Base-by-base conservation (phyloP, 2,797 vertebrate genomes). In the Myripristis murdjan region DNA sequence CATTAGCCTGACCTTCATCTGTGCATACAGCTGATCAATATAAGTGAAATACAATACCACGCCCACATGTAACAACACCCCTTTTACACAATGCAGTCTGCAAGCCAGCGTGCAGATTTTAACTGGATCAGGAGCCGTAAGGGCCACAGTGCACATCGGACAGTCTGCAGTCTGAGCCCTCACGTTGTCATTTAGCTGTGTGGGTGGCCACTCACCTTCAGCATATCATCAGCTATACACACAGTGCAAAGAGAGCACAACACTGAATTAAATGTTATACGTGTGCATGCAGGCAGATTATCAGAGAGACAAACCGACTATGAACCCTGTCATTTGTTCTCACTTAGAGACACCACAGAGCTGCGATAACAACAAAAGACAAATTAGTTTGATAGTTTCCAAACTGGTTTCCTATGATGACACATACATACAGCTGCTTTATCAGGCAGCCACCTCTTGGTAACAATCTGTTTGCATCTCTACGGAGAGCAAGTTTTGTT, bases 1-100 rank as follows among this genome's bases (percentile, higher is more conserved):
- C 53, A 55, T 18, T 5, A 52, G 28, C 3, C 35, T 41, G 72
- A 85, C 75, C 72, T 60, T 73, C 5, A 44, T 62, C 75, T 76
- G 16, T 60, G 78, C 57, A 76, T 75, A 81, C 44, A 79, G 9
- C 47, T 16, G 64, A 31, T 87, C 81, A 69, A 81, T 79, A 60
- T 49, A 20, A 35, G 51, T 78, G 84, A 75, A 81, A 82, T 5
- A 23, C 24, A 43, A 82, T 2, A 54, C 64, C 51, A 58, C 43
- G 44, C 65, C 35, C 41, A 47, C 6, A 59, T 24, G 59, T 52
- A 23, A 24, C 53, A 5, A 22, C 24, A 44, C 52, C 41, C 41
- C 20, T 16, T 37, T 61, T 54, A 33, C 46, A 53, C 18, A 24
- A 6, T 31, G 43, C 23, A 26, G 16, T 15, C 33, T 39, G 4